Base-by-base conservation (phyloP, 2,113 vertebrate genomes). In the Odocoileus hemionus region DNA sequence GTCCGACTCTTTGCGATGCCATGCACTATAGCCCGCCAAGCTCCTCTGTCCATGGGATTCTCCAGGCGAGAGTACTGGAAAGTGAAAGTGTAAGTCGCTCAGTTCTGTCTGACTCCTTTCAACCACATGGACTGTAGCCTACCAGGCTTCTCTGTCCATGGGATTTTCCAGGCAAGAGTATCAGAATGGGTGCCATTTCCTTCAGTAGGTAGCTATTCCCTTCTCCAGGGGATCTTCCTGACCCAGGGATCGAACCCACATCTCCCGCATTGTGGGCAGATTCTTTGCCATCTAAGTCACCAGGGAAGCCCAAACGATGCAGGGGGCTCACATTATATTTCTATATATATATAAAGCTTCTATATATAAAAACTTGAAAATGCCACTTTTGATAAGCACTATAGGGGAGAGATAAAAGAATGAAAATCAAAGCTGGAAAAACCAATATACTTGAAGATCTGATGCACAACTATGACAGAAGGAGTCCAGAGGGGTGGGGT, bases 401-500 rank as follows among this genome's bases (percentile, higher is more conserved):
- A 47, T 2, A 82, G 26, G n/a, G 61, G 43, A 91, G 47, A 95
- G 87, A 95, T n/a, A 80, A 94, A 87, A 60, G 74, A 85, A 88
- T 26, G 74, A 87, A 64, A 92, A 89, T 82, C 64, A 60, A 95
- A 88, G 67, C 47, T 39, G 55, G 67, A 57, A 85, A 92, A 78
- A 39, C 30, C 17, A 78, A 57, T 33, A 25, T n/a, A 64, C 52
- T 30, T 86, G 89, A 83, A 85, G 94, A 91, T 74, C 50, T 89
- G 82, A 96, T 70, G 33, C 87, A 94, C 12, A 93, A 33, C 30
- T 15, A 19, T 9, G 39, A 19, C 16, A n/a, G 58, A 60, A 47
- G 39, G 55, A 55, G 26, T 16, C 12, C 8, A 6, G 70, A 54
- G 52, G 67, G 64, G 15, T 33, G 21, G 14, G 50, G 14, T 1